These are phyloP conservation scores for Nemotelus pantherinus DNA, from an alignment of 2,888 invertebrate species.

Conservation along the genomic window DNA sequence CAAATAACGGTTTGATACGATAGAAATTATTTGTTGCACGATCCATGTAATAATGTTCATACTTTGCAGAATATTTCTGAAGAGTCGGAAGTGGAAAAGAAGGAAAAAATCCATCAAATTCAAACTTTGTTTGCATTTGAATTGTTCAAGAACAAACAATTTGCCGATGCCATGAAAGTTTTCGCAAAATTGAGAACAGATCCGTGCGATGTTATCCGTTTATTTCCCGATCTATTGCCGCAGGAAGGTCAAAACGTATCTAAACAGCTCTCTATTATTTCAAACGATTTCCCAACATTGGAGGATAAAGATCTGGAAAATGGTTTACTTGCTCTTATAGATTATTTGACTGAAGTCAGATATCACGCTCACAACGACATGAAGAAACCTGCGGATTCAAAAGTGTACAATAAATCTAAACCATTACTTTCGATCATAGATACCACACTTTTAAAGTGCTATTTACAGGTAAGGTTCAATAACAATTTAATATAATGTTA, in stretches of 20 bases:
- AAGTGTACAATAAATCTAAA: conserved; percentile 59
- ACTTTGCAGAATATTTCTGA: conserved; percentile 79
- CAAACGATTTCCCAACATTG: conserved; percentile 63
- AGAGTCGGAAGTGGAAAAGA: conserved; percentile 81
- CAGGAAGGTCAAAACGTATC: conserved; percentile 59
- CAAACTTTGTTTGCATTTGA: conserved; percentile 91
- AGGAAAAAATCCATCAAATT: conserved; percentile 84
- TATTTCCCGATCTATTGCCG: conserved; percentile 86
- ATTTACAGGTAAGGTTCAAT: conserved; percentile 77
- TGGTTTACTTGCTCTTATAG: conserved; percentile 87
- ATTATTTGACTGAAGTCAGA: conserved; percentile 85
- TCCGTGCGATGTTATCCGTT: conserved; percentile 92
- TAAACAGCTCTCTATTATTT: conserved; percentile 31
- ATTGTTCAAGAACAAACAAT: conserved; percentile 88
- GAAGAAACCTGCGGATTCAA: conserved; percentile 57
- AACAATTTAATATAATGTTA: no score
- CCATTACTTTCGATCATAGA: conserved; percentile 91
- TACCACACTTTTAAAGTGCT: conserved; percentile 96
- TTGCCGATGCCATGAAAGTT: conserved; percentile 89
- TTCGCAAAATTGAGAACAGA: conserved; percentile 91
- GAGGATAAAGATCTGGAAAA: conserved; percentile 87
- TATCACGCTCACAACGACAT: conserved; percentile 66
- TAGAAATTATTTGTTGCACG: neutral
- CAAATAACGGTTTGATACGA: conserved; percentile 81
- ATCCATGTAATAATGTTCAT: neutral